Evolutionary conservation across 2,888 invertebrate genomes (phyloP), one percentile per base, ranked within the genome.

Genomic region (Tiphia femorata): DNA sequence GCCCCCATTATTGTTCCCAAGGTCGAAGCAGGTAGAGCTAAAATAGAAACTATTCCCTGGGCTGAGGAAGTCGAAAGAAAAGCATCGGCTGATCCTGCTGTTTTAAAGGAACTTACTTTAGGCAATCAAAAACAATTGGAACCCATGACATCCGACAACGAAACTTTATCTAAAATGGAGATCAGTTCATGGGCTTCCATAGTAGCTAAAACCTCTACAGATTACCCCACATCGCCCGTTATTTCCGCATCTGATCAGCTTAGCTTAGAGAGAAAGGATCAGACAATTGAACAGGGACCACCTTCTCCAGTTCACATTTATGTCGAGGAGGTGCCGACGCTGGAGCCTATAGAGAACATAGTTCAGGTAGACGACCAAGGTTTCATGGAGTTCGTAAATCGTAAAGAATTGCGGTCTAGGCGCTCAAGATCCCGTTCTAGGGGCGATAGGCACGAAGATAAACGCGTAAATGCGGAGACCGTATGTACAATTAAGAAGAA

Each of bases 361-460:
- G 71, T 74, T 19, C 71, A 77, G 49, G 75, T 76, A 21, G 85
- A 84, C 58, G 72, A 80, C 10, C 84, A 86, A 64, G 86, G 85
- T 42, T 86, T 87, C 66, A 81, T 86, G 55, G 86, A 86, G 74
- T 84, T 81, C 48, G 72, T 86, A 5, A 85, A 84, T 16, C 84
- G 84, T 67, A 85, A 83, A 66, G 85, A 85, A 62, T 78, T 83
- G 48, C 75, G 81, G 16, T 78, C 78, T 8, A 72, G 84, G 16
- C 75, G 80, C 46, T 84, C 84, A 30, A 79, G 84, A 58, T 84
- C 84, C 17, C 77, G 82, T 30, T 81, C 81, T 3, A 66, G 78
- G 49, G 80, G 75, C 23, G 56, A 41, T 4, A 69, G 63, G 33
- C 66, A 72, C 12, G 64, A 61, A 1, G 57, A 59, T 2, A 46